These are phyloP conservation scores for Orchesellides sinensis DNA, from an alignment of 2,888 invertebrate species.

Conservation along the genomic window DNA sequence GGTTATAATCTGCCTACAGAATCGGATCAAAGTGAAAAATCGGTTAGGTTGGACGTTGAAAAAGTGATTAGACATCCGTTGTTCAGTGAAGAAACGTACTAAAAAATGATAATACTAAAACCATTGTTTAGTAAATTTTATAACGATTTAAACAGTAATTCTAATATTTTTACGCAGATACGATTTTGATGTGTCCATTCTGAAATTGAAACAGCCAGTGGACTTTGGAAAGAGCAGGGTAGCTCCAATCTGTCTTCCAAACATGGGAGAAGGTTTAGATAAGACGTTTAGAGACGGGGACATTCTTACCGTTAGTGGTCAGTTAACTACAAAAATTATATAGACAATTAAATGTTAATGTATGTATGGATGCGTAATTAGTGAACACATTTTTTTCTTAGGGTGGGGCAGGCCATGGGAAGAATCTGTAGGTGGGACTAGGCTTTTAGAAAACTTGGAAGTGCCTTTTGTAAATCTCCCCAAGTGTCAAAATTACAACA, in stretches of 20 bases:
- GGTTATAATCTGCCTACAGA: slow-evolving; percentile 1
- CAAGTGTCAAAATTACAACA: neutral
- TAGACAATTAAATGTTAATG: too few species aligned
- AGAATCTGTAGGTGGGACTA: neutral
- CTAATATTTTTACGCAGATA: too few species aligned
- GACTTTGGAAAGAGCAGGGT: slow-evolving; percentile 10
- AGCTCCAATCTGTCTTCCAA: slow-evolving; percentile 29
- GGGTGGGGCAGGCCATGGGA: slow-evolving; percentile 38
- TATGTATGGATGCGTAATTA: too few species aligned
- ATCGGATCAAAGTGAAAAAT: slow-evolving; percentile 1
- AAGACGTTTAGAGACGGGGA: neutral
- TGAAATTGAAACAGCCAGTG: slow-evolving; percentile 21
- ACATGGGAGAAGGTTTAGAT: slow-evolving; percentile 14
- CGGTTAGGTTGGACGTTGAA: neutral
- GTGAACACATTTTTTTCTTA: too few species aligned
- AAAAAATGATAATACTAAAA: too few species aligned
- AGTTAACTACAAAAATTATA: too few species aligned
- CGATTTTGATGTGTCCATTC: slow-evolving; percentile 23
- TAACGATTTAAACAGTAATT: too few species aligned
- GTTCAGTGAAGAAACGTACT: too few species aligned
- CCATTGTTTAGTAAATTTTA: too few species aligned
- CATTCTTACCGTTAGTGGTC: too few species aligned
- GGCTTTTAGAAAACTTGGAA: slow-evolving; percentile 34
- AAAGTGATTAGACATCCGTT: slow-evolving; percentile 9
- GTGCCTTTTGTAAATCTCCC: slow-evolving; percentile 5